Evolutionary conservation across 1,140 invertebrate species (phyloP).

Genomic region (Araneus ventricosus): DNA sequence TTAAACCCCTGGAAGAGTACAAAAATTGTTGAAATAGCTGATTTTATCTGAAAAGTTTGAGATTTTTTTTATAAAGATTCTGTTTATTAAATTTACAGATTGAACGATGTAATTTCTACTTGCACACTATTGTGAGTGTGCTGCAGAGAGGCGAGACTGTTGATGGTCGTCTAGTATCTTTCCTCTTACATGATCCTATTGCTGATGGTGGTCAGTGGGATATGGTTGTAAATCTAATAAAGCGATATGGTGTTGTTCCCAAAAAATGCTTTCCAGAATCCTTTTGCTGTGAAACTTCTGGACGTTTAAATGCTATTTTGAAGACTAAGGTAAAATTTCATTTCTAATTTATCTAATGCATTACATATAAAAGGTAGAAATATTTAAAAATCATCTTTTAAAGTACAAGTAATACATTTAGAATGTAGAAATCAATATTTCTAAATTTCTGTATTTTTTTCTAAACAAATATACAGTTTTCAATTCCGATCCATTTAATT

Average conservation of each 20-base stretch:
- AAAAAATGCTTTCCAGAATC: constrained; percentile 92
- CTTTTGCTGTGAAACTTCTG: constrained; percentile 87
- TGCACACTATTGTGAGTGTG: constrained; percentile 90
- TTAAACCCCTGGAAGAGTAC: too few species aligned
- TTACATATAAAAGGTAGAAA: background rate
- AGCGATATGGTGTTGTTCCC: constrained; percentile 92
- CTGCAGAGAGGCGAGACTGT: constrained; percentile 87
- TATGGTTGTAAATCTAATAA: constrained; percentile 92
- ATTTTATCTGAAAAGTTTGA: too few species aligned
- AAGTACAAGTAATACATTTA: too few species aligned
- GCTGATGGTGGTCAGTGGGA: constrained; percentile 95
- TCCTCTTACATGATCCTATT: constrained; percentile 88
- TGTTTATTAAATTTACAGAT: constrained; percentile 81
- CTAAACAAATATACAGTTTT: too few species aligned
- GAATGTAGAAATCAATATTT: too few species aligned
- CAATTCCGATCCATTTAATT: too few species aligned
- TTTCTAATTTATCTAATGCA: background rate
- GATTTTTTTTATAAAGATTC: too few species aligned
- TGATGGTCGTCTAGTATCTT: constrained; percentile 88
- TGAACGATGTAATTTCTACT: constrained; percentile 91
- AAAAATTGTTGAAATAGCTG: too few species aligned
- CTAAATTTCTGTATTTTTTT: too few species aligned
- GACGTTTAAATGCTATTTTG: constrained; percentile 88
- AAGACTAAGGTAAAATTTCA: constrained; percentile 86
- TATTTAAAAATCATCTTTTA: too few species aligned